Conservation (phyloP, 2,113 vertebrate genomes). For the Scomber colias region DNA sequence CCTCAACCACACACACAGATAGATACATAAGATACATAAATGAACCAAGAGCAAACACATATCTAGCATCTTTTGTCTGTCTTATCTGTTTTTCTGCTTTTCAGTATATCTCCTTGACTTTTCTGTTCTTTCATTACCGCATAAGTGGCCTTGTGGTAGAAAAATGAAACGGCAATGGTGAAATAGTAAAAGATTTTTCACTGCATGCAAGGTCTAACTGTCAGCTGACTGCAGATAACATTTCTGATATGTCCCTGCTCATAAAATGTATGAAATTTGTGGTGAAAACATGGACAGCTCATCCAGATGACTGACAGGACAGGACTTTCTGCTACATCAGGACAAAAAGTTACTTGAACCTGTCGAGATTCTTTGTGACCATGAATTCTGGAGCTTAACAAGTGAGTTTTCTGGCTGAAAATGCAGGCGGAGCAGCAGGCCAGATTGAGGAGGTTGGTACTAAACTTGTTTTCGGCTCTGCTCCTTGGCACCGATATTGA, state of each 20-base stretch:
- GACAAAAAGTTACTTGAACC: slow-evolving; percentile 6
- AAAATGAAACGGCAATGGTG: neutral
- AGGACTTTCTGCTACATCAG: neutral
- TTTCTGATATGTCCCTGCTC: neutral
- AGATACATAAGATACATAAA: neutral
- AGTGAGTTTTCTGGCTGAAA: slow-evolving; percentile 43
- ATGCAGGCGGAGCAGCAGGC: slow-evolving; percentile 41
- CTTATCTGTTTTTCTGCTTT: slow-evolving; percentile 15
- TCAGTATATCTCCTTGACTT: slow-evolving; percentile 3
- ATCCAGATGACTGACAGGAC: neutral
- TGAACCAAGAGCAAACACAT: slow-evolving; percentile 13
- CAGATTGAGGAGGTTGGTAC: slow-evolving; percentile 58
- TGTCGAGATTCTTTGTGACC: slow-evolving; percentile 1
- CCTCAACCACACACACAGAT: neutral
- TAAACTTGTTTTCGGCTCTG: slow-evolving; percentile 66
- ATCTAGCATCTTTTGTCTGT: slow-evolving; percentile 6
- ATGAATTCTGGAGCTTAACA: slow-evolving; percentile 22
- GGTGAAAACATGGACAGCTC: neutral
- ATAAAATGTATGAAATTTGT: neutral
- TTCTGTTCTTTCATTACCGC: neutral
- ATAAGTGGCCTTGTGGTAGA: slow-evolving; percentile 5
- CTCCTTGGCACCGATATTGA: slow-evolving; percentile 57
- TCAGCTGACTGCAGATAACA: neutral
- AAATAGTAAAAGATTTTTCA: slow-evolving; percentile 20
- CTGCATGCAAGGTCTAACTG: neutral